Conservation (phyloP, 2,113 vertebrate species). For the Clarias magur region DNA sequence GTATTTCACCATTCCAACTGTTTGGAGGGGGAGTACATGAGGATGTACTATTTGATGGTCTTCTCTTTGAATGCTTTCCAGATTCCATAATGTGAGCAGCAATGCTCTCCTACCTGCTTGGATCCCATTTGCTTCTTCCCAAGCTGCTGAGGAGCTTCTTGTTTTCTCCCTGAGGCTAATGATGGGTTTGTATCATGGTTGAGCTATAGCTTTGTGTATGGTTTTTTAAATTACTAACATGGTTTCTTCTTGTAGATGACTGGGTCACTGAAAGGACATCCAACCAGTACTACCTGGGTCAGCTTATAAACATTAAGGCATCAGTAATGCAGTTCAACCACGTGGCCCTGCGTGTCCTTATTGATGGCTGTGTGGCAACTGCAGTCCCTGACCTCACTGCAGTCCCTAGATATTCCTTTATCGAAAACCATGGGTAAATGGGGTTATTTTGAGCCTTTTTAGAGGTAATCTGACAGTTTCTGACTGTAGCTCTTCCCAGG, state of each 20-base stretch:
- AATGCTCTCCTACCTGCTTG: constrained; percentile 20
- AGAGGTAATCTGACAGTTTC: no score
- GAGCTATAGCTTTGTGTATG: not conserved
- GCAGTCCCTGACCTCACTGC: constrained; percentile 17
- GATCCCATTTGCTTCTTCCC: constrained; percentile 17
- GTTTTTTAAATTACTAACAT: not conserved
- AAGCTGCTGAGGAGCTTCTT: constrained; percentile 29
- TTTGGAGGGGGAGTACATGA: no score
- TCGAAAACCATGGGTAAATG: constrained; percentile 41
- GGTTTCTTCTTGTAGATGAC: constrained; percentile 23
- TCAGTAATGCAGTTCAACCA: constrained; percentile 37
- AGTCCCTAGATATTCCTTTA: constrained; percentile 32
- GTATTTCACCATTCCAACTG: no score
- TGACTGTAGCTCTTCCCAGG: constrained; percentile 45
- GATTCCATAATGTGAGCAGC: constrained; percentile 47
- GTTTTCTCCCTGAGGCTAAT: constrained; percentile 41
- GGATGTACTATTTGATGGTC: no score
- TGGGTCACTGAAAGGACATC: constrained; percentile 38
- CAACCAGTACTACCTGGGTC: constrained; percentile 45
- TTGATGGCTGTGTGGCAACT: constrained; percentile 50
- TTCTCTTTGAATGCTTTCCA: not conserved
- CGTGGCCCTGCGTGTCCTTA: constrained; percentile 44
- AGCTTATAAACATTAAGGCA: constrained; percentile 28
- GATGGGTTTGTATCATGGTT: constrained; percentile 19
- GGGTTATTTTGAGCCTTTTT: not conserved